Conservation (phyloP, 1,140 invertebrate species). For the Drosophila oshimai region DNA sequence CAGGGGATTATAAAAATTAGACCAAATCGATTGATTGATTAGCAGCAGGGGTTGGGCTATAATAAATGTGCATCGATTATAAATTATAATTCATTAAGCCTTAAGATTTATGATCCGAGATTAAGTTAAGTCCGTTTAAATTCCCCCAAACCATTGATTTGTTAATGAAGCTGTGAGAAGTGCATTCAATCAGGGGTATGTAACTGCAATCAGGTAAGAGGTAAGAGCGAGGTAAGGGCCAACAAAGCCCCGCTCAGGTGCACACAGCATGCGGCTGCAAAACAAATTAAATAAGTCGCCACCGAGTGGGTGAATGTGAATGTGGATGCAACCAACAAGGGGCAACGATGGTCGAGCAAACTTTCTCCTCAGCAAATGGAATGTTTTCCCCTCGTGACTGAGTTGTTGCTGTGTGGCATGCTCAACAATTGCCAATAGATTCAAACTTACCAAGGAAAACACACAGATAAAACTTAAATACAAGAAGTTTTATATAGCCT, state of each 20-base stretch:
- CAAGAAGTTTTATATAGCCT: neutral
- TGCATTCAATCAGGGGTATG: constrained; percentile 15
- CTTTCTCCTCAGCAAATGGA: constrained; percentile 16
- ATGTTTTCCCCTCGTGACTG: constrained; percentile 33
- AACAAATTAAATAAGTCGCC: constrained; percentile 47
- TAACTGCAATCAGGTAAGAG: constrained; percentile 13
- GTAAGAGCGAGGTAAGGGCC: too few relatives aligned
- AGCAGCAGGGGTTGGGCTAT: constrained; percentile 10
- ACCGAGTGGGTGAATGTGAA: neutral
- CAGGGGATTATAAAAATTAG: neutral
- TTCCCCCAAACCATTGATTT: constrained; percentile 16
- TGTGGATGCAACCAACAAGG: constrained; percentile 8
- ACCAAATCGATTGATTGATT: constrained; percentile 41
- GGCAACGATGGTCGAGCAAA: constrained; percentile 20
- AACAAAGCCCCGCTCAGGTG: constrained; percentile 21
- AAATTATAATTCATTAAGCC: constrained; percentile 22
- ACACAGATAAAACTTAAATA: neutral
- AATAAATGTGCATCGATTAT: constrained; percentile 32
- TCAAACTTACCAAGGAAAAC: neutral
- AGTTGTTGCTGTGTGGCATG: constrained; percentile 18
- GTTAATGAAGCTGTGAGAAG: constrained; percentile 29
- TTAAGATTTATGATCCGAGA: constrained; percentile 12
- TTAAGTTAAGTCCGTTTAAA: constrained; percentile 8
- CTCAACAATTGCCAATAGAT: constrained; percentile 43
- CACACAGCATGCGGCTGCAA: constrained; percentile 15